A percentile compares a stretch with the other conserved stretches of the same genome.
Conservation (phyloP, 2,113 vertebrate genomes). For the Megalops atlanticus region DNA sequence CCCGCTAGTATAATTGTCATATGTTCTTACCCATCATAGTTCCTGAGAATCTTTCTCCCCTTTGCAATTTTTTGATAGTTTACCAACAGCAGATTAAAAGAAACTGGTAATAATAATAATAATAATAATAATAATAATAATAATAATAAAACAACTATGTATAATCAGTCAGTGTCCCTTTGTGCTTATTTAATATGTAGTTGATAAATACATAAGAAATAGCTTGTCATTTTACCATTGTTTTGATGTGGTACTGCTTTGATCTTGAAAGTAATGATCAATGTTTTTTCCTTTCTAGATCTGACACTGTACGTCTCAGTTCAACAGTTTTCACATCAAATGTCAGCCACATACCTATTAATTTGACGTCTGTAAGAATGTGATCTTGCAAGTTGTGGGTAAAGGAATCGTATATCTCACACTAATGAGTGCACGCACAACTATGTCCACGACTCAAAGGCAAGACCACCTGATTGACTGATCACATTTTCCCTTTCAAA, state of each 20-base stretch:
- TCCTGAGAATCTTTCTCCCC: too few relatives aligned
- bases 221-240: neutral
- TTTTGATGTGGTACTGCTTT: slow-evolving; percentile 16
- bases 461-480: too few relatives aligned
- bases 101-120: too few relatives aligned
- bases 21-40: too few relatives aligned
- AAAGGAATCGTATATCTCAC: neutral
- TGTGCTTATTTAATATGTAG: neutral
- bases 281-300: neutral
- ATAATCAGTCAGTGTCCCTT: neutral
- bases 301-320: neutral
- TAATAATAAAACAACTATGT: neutral
- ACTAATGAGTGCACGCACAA: neutral
- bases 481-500: neutral
- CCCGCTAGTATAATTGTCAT: too few relatives aligned
- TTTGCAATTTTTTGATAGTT: too few relatives aligned
- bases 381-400: neutral
- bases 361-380: slow-evolving; percentile 14
- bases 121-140: too few relatives aligned
- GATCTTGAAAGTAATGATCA: neutral
- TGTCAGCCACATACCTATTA: neutral
- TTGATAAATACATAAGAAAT: neutral
- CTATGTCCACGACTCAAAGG: neutral
- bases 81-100: too few relatives aligned
- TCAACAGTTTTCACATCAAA: slow-evolving; percentile 3